phyloP scores from a whole-genome alignment of 2,113 vertebrate genomes.

The Eptesicus fuscus region DNA sequence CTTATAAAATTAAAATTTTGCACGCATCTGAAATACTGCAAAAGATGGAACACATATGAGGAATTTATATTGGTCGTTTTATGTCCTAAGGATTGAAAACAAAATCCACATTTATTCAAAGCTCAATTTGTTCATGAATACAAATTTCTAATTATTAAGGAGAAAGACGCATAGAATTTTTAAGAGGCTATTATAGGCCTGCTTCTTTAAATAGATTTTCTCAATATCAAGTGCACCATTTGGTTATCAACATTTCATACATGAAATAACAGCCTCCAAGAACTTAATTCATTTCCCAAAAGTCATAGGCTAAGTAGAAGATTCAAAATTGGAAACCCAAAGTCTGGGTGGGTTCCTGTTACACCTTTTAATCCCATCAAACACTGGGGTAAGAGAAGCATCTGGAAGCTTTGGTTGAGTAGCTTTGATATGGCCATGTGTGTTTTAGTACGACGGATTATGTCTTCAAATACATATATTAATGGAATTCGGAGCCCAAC shows the following conservation, averaged over 20 bases:
- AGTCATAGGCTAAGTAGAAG: background rate
- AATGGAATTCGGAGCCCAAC: background rate
- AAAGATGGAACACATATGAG: background rate
- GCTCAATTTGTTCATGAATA: background rate
- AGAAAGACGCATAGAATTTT: background rate
- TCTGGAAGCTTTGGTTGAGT: background rate
- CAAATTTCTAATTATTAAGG: background rate
- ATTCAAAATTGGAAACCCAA: background rate
- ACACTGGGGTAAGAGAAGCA: background rate
- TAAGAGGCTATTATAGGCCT: background rate
- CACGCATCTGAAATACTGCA: background rate
- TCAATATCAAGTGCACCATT: background rate
- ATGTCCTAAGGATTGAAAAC: background rate
- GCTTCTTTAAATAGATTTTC: background rate
- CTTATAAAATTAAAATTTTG: background rate
- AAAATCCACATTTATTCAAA: constrained; percentile 2
- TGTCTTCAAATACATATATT: background rate
- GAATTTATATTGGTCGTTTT: background rate
- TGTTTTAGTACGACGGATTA: background rate
- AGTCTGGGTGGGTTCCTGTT: background rate
- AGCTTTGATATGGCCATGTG: accelerated
- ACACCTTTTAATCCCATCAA: background rate
- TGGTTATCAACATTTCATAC: background rate
- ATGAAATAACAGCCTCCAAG: background rate
- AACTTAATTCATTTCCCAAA: background rate